Conservation (phyloP, 2,797 vertebrate species). For the Pangasius macronema region DNA sequence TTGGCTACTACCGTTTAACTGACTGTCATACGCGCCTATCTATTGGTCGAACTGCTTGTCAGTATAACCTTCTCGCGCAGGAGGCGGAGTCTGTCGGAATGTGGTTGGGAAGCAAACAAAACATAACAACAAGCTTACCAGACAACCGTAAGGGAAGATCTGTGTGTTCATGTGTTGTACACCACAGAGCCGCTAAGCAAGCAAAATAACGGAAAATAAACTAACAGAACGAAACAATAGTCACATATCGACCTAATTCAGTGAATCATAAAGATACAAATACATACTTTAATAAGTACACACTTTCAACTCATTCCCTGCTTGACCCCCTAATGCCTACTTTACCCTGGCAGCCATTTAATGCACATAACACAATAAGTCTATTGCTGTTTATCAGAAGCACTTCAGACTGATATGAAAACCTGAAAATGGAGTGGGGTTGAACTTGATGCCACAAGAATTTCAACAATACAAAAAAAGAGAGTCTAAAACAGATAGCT, state of each 20-base stretch:
- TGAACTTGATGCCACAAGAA: background rate
- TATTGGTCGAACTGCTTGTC: slow-evolving; percentile 11
- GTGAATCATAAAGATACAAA: background rate
- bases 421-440: background rate
- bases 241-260: background rate
- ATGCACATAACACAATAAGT: background rate
- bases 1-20: background rate
- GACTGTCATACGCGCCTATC: background rate
- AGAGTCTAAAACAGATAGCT: background rate
- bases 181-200: background rate
- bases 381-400: background rate
- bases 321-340: background rate
- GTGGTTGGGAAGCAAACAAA: slow-evolving; percentile 33
- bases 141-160: background rate
- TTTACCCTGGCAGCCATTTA: slow-evolving; percentile 1
- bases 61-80: background rate
- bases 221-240: background rate
- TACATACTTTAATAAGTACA: background rate
- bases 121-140: slow-evolving; percentile 16
- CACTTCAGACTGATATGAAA: too few relatives aligned
- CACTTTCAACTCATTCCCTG: background rate
- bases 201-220: background rate
- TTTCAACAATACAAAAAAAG: background rate
- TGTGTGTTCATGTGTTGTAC: background rate
- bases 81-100: slow-evolving; percentile 11